Evolutionary conservation across 64 coral and sea anemone genomes (phyloP), one percentile per base, ranked within the genome.

Genomic region (Trachythela sp.): DNA sequence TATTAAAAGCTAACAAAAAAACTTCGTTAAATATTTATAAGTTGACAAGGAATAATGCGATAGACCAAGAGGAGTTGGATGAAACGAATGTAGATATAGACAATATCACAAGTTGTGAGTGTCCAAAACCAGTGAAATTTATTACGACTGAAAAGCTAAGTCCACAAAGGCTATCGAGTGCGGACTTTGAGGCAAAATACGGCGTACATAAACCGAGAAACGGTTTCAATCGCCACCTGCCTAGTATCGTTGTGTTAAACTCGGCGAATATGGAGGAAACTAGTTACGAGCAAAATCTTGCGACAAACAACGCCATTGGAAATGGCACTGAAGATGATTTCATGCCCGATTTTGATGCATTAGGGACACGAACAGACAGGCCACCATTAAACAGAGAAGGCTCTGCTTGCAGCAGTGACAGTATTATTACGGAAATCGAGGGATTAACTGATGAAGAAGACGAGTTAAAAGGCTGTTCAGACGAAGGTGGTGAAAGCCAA

Each of bases 21-120:
- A 35, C 75, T 80, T 80, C 75, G 75, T 80, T 80, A 80, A 80
- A 80, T 80, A 80, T 80, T 80, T 37, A 80, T 80, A 80, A 80
- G 75, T 39, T 80, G 75, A 35, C 31, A 7, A 40, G 33, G 26
- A 80, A 80, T 80, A 35, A 30, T 80, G 32, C 75, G 37, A 39
- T 80, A 80, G 75, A 80, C 35, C 33, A 80, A 80, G 4, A 35
- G 26, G 37, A 39, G 1, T 11, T 38, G 13, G 31, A 30, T 15
- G 75, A 80, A 39, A 30, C 13, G 30, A 39, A 35, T 39, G 26
- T 80, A 9, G 1, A 80, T 17, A 0, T 13, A 80, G 15, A 37
- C 75, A 29, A 30, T 80, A 80, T 35, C 75, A 30, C 31, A 80
- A 27, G 13, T 80, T 80, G 75, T 0, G 37, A 39, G 75, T 10